Evolutionary conservation across 2,888 invertebrate species (phyloP).

Genomic region (Cephus spinipes): DNA sequence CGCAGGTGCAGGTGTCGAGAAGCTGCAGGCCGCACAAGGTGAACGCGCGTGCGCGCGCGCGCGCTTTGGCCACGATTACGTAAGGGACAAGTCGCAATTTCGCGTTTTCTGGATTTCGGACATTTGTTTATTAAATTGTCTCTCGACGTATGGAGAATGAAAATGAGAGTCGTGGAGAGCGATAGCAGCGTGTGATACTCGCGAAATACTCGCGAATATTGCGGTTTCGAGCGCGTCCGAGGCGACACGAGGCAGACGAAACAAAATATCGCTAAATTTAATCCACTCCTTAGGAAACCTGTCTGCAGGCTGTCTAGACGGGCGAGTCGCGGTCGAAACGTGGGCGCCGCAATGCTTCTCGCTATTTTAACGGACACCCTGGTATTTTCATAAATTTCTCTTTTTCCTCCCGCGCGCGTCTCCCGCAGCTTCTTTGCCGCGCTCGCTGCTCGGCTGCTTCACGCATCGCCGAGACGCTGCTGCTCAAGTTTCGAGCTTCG

Average conservation of each 20-base stretch:
- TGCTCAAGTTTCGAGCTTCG: no score
- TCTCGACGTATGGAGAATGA: no score
- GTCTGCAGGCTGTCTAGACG: constrained; percentile 60
- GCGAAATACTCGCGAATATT: constrained; percentile 14
- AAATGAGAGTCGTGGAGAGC: no score
- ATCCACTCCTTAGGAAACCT: constrained; percentile 54
- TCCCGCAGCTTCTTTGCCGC: no score
- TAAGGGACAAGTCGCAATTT: constrained; percentile 33
- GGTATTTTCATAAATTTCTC: constrained; percentile 29
- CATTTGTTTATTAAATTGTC: no score
- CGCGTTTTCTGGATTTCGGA: constrained; percentile 29
- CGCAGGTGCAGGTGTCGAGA: constrained; percentile 33
- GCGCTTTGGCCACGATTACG: constrained; percentile 44
- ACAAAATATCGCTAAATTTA: constrained; percentile 62
- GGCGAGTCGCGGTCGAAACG: constrained; percentile 39
- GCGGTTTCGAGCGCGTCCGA: constrained; percentile 9
- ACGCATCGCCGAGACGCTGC: no score
- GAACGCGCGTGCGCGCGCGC: constrained; percentile 7
- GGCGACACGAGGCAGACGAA: constrained; percentile 47
- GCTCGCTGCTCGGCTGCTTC: no score
- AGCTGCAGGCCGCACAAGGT: constrained; percentile 36
- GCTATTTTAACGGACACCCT: constrained; percentile 31
- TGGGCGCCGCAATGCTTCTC: constrained; percentile 16
- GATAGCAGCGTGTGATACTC: not conserved
- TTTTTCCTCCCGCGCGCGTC: constrained; percentile 5